Conservation (phyloP, 1,140 invertebrate genomes). For the Cylas formicarius region DNA sequence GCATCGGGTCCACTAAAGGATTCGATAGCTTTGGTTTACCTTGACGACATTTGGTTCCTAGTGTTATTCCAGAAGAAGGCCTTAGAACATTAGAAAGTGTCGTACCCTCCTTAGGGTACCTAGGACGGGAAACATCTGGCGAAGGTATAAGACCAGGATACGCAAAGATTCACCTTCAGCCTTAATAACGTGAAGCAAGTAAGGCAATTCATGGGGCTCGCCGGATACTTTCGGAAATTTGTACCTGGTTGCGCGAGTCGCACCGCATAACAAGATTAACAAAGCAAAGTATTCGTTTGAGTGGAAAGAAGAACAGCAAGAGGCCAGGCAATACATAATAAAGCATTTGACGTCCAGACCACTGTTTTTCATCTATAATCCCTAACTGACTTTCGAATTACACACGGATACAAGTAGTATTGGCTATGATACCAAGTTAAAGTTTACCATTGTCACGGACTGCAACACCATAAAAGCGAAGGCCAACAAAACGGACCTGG, state of each 20-base stretch:
- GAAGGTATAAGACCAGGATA: slow-evolving; percentile 18
- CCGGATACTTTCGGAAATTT: slow-evolving; percentile 35
- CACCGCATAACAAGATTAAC: slow-evolving; percentile 31
- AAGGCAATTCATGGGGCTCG: slow-evolving; percentile 31
- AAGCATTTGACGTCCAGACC: slow-evolving; percentile 21
- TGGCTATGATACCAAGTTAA: slow-evolving; percentile 33
- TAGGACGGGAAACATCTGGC: slow-evolving; percentile 18
- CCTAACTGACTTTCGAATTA: slow-evolving; percentile 25
- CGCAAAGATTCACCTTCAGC: slow-evolving; percentile 19
- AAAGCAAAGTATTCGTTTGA: slow-evolving; percentile 31
- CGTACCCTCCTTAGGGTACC: slow-evolving; percentile 18
- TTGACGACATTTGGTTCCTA: slow-evolving; percentile 10
- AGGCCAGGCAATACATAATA: slow-evolving; percentile 26
- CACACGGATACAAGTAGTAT: slow-evolving; percentile 36
- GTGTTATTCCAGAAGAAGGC: slow-evolving; percentile 21
- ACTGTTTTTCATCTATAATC: slow-evolving; percentile 35
- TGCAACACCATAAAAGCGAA: slow-evolving; percentile 36
- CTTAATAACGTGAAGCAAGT: slow-evolving; percentile 32
- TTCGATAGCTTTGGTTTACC: slow-evolving; percentile 3
- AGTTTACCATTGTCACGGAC: slow-evolving; percentile 35
- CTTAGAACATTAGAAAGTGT: slow-evolving; percentile 24
- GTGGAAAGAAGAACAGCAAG: slow-evolving; percentile 27
- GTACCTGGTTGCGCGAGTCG: slow-evolving; percentile 33
- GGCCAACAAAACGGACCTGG: slow-evolving; percentile 35
- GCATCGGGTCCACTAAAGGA: not conserved